A percentile compares a stretch with the other conserved stretches of the same genome.
These are phyloP conservation scores for Tyto alba DNA, from an alignment of 2,113 vertebrate species.

Conservation along the genomic window DNA sequence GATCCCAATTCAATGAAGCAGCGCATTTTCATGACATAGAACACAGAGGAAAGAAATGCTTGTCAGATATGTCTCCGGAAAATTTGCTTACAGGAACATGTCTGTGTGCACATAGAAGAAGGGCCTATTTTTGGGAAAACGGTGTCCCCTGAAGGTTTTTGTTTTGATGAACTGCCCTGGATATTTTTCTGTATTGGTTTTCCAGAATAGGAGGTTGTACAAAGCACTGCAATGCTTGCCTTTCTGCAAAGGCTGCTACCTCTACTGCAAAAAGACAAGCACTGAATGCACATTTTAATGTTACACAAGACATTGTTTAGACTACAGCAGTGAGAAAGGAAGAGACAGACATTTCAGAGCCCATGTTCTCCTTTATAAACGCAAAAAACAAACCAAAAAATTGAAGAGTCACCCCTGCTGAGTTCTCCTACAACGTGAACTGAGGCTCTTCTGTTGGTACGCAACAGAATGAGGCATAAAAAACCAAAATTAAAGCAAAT, in stretches of 20 bases:
- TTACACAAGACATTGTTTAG: not conserved
- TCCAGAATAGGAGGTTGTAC: not conserved
- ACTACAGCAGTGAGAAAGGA: not conserved
- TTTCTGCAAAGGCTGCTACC: not conserved
- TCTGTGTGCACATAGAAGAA: not conserved
- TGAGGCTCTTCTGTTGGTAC: rapidly evolving
- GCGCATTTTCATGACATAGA: not conserved
- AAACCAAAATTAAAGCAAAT: not conserved
- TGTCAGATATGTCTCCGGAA: not conserved
- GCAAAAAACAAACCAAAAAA: not conserved
- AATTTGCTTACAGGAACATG: not conserved
- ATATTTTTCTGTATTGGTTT: constrained; percentile 3
- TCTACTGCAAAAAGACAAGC: not conserved
- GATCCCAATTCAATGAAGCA: not conserved
- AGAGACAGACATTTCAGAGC: not conserved
- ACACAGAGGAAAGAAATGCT: not conserved
- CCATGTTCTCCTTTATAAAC: not conserved
- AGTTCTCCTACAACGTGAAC: not conserved
- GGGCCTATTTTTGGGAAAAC: not conserved
- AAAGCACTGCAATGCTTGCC: not conserved
- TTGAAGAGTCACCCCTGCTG: not conserved
- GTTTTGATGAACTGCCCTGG: not conserved
- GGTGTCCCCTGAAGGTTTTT: not conserved
- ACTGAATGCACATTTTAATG: not conserved
- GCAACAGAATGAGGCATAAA: rapidly evolving